Base-by-base conservation (phyloP, 2,888 invertebrate genomes). In the Petrolisthes cinctipes region DNA sequence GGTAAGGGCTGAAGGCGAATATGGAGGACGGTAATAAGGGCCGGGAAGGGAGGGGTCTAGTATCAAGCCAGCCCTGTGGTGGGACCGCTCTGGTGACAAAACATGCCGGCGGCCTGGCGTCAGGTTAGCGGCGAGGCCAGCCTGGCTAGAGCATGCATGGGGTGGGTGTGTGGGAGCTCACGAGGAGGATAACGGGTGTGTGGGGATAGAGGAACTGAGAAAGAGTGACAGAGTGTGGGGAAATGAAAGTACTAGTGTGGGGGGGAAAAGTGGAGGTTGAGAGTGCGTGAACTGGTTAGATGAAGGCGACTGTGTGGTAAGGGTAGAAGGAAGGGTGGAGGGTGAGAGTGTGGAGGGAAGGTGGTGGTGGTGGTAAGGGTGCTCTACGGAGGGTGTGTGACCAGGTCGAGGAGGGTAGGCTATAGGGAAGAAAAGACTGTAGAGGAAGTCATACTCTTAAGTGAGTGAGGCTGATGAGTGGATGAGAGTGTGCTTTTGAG, bases 31-130 rank as follows among this genome's bases (percentile, higher is more conserved):
- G 61, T 17, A 61, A 61, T 17, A 61, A 61, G 61, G 61, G 61
- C 61, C 17, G 17, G 9, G 61, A 17, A 61, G 61, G 17, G n/a
- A 71, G n/a, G 71, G 14, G 14, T 71, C 14, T 14, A n/a, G 20
- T 71, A 71, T 71, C 71, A 71, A n/a, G 71, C 9, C 11, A n/a
- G 71, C 71, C 71, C 71, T 71, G 71, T n/a, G 71, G 71, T 71
- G 6, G 14, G 20, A 6, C n/a, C 20, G 71, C 71, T 71, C 71
- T 71, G 71, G 71, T 71, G 71, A 71, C 71, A 71, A 71, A 71
- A 71, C 71, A 71, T 20, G 20, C 71, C 71, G 71, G 71, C 71
- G 6, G 17, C 14, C n/a, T 71, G 71, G 71, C 71, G 71, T 71
- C 71, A 71, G 71, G 71, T 71, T 37, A 23, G 81, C 81, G n/a